A percentile compares a stretch with the other conserved stretches of the same genome.
Conservation (phyloP, 2,888 invertebrate genomes). For the Penaeus monodon region DNA sequence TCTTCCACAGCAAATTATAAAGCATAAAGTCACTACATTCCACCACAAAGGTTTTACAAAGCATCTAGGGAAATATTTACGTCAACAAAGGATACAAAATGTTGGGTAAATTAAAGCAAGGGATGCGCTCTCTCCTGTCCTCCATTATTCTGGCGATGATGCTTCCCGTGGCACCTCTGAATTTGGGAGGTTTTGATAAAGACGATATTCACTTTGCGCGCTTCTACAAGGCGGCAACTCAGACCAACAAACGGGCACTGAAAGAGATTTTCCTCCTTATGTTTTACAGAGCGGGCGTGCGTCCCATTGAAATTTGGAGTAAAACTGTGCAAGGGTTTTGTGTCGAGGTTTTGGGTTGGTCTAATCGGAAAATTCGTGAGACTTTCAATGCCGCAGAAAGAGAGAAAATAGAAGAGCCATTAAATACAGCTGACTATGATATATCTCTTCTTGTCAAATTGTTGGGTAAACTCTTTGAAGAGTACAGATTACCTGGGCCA, state of each 20-base stretch:
- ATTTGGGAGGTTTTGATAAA: background rate
- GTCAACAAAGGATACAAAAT: background rate
- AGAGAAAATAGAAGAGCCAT: background rate
- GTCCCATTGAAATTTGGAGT: background rate
- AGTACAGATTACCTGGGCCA: slow-evolving; percentile 24
- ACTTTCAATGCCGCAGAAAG: slow-evolving; percentile 35
- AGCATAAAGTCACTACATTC: no score
- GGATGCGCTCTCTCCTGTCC: background rate
- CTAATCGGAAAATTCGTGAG: slow-evolving; percentile 25
- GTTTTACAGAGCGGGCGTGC: slow-evolving; percentile 15
- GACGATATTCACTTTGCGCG: slow-evolving; percentile 44
- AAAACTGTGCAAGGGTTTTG: slow-evolving; percentile 29
- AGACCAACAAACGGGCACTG: slow-evolving; percentile 38
- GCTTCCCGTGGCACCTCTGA: background rate
- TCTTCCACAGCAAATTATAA: no score
- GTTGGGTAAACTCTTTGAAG: slow-evolving; percentile 27
- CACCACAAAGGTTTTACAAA: background rate
- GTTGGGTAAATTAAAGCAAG: background rate
- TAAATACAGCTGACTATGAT: slow-evolving; percentile 25
- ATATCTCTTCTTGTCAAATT: slow-evolving; percentile 38
- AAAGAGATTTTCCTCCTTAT: slow-evolving; percentile 35
- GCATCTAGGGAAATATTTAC: background rate
- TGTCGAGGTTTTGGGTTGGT: slow-evolving; percentile 28
- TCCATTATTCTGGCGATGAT: background rate
- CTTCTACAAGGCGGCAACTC: slow-evolving; percentile 48